These are phyloP conservation scores for Leptothorax acervorum DNA, from an alignment of 2,888 invertebrate species.

Conservation along the genomic window DNA sequence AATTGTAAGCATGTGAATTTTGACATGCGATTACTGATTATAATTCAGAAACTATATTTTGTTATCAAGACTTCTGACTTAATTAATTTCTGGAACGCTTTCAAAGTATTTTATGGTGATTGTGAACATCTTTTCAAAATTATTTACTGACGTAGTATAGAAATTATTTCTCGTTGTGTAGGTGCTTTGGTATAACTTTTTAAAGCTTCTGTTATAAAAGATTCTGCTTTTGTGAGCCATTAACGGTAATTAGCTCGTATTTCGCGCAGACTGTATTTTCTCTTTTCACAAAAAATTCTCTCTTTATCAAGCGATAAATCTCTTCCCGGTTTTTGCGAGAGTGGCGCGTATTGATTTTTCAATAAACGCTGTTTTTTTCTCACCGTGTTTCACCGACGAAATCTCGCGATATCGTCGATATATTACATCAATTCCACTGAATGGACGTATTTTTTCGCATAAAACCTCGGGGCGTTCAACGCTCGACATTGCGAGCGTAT, in stretches of 20 bases:
- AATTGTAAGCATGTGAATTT: background rate
- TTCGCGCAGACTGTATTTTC: background rate
- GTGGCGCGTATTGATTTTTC: slow-evolving; percentile 20
- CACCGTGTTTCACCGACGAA: background rate
- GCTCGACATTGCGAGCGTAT: background rate
- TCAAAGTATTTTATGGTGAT: background rate
- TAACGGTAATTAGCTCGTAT: slow-evolving; percentile 29
- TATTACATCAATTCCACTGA: slow-evolving; percentile 6
- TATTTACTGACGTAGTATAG: background rate
- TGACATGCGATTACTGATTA: background rate
- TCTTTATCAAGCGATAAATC: slow-evolving; percentile 1
- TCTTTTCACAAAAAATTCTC: background rate
- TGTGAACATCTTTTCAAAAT: background rate
- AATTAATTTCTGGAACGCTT: background rate
- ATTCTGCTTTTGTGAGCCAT: background rate
- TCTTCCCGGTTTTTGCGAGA: background rate
- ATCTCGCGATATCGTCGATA: slow-evolving; percentile 6
- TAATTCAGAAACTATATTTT: background rate
- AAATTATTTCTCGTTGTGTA: background rate
- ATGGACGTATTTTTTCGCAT: background rate
- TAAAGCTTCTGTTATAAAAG: background rate
- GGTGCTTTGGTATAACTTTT: background rate
- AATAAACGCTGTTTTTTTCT: slow-evolving; percentile 20
- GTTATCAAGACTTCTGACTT: background rate
- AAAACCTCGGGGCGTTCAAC: background rate